Conservation (phyloP, 2,888 invertebrate genomes). For the Agrochola macilenta region DNA sequence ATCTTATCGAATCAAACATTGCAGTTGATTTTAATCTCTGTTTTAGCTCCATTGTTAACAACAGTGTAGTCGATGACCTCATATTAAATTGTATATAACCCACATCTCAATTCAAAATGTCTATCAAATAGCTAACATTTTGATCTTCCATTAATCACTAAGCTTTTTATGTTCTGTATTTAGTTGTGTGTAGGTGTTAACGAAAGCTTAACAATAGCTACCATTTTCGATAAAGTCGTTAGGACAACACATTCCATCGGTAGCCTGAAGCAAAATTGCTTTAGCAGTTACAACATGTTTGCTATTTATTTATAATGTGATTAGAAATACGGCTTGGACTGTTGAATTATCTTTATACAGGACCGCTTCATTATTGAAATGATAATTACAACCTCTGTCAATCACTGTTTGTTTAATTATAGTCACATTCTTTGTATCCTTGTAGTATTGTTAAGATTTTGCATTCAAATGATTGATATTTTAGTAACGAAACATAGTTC, state of each 20-base stretch:
- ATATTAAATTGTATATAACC: constrained; percentile 65
- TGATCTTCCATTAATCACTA: constrained; percentile 74
- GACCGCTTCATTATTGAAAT: constrained; percentile 38
- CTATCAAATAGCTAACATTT: constrained; percentile 60
- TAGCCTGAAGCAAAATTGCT: constrained; percentile 55
- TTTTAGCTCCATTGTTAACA: constrained; percentile 33
- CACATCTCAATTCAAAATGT: constrained; percentile 66
- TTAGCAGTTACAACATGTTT: constrained; percentile 56
- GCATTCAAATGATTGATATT: constrained; percentile 19
- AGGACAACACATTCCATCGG: constrained; percentile 47
- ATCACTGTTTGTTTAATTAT: constrained; percentile 56
- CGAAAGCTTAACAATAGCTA: constrained; percentile 68
- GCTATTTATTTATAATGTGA: constrained; percentile 43
- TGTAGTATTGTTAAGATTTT: constrained; percentile 13
- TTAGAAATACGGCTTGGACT: constrained; percentile 38
- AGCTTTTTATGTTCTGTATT: constrained; percentile 49
- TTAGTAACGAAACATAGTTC: constrained; percentile 2
- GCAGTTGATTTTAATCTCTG: constrained; percentile 18
- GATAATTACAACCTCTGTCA: constrained; percentile 59
- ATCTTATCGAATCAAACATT: constrained; percentile 12
- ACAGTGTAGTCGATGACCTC: constrained; percentile 56
- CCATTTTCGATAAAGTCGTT: constrained; percentile 63
- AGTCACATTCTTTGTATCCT: constrained; percentile 33
- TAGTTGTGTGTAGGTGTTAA: constrained; percentile 69
- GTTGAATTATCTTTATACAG: constrained; percentile 36